Conservation (phyloP, 1,140 invertebrate genomes). For the Zaprionus inermis region DNA sequence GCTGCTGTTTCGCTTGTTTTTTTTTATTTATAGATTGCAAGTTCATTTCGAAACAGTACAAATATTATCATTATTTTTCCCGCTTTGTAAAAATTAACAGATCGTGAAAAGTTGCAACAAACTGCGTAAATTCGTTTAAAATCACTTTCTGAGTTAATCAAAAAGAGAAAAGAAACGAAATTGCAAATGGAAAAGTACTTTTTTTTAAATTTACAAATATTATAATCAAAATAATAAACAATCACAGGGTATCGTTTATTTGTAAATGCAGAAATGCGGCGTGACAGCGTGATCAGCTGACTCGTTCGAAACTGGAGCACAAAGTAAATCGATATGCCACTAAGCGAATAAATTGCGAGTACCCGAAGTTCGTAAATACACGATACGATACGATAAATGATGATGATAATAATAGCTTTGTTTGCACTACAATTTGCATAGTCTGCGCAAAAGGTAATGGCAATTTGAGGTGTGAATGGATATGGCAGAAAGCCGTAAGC, state of each 20-base stretch:
- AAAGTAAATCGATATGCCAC: conserved; percentile 33
- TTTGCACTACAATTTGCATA: conserved; percentile 37
- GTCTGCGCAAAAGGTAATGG: conserved; percentile 9
- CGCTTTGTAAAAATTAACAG: conserved; percentile 47
- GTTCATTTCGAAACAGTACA: conserved; percentile 41
- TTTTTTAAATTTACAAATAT: background rate
- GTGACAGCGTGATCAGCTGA: conserved; percentile 29
- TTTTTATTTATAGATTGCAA: conserved; percentile 46
- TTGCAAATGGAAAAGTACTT: no score
- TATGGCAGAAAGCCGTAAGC: conserved; percentile 17
- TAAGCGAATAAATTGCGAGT: conserved; percentile 25
- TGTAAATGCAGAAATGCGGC: background rate
- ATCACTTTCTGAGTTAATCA: conserved; percentile 26
- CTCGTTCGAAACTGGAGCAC: conserved; percentile 32
- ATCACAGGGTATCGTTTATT: background rate
- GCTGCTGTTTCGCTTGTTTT: background rate
- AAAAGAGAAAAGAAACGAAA: background rate
- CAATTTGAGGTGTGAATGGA: conserved; percentile 42
- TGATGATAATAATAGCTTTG: conserved; percentile 23
- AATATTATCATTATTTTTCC: conserved; percentile 30
- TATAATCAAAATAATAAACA: conserved; percentile 3
- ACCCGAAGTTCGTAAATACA: conserved; percentile 11
- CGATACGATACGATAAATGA: conserved; percentile 13
- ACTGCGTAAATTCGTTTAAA: conserved; percentile 51
- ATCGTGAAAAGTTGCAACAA: conserved; percentile 57